Evolutionary conservation across 2,113 vertebrate genomes (phyloP).

Genomic region (Semicossyphus pulcher): DNA sequence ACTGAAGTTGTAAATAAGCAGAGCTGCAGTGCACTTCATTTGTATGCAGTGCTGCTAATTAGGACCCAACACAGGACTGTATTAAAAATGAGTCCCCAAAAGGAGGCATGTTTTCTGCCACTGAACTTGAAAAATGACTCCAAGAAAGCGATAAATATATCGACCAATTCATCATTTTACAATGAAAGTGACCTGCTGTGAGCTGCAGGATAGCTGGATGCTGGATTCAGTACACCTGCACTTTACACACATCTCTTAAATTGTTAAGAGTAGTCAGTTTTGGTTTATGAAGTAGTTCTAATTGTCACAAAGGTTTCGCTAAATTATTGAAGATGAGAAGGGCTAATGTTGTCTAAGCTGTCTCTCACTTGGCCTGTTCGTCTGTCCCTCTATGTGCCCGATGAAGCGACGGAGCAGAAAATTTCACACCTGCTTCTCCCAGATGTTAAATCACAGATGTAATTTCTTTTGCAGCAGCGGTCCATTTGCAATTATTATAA

Average conservation of each 20-base stretch:
- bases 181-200: too few relatives aligned
- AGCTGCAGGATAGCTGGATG: too few relatives aligned
- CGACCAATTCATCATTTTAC: too few relatives aligned
- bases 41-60: slow-evolving; percentile 29
- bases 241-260: neutral
- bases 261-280: too few relatives aligned
- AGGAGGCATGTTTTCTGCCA: neutral
- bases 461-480: neutral
- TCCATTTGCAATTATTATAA: neutral
- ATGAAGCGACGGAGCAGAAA: neutral
- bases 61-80: neutral
- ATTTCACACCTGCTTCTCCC: slow-evolving; percentile 28
- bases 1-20: slow-evolving; percentile 31
- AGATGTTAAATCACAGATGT: slow-evolving; percentile 10
- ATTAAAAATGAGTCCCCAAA: slow-evolving; percentile 6
- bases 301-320: neutral
- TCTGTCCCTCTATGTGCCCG: neutral
- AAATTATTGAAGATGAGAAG: neutral
- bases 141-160: neutral
- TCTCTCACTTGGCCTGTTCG: neutral
- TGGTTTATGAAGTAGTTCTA: neutral
- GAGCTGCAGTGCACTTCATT: neutral
- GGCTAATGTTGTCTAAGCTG: neutral
- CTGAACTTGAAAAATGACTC: neutral
- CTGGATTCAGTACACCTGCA: too few relatives aligned